Percentiles rank a stretch among this genome's conserved stretches.
These are phyloP conservation scores for Lycophotia porphyrea DNA, from an alignment of 2,888 invertebrate genomes.

Conservation along the genomic window DNA sequence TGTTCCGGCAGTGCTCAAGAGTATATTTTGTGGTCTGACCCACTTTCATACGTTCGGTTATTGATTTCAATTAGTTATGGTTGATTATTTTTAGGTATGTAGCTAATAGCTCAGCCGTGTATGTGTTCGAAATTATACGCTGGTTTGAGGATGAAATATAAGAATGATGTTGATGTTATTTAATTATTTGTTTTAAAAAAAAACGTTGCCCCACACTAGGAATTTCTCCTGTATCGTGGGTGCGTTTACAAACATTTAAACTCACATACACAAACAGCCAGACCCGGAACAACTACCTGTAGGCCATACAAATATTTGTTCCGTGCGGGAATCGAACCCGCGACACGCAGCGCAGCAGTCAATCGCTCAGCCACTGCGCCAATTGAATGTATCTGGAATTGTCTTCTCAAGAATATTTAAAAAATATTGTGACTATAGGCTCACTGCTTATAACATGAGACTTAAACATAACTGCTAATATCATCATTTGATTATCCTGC, in stretches of 20 bases:
- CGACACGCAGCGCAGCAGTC: too few relatives aligned
- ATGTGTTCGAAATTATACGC: neutral
- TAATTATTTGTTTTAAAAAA: too few relatives aligned
- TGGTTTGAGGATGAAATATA: neutral
- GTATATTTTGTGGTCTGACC: constrained; percentile 51
- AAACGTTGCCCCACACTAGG: too few relatives aligned
- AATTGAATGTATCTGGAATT: neutral
- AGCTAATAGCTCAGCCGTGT: constrained; percentile 18
- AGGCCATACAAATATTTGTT: too few relatives aligned
- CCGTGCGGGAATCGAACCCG: too few relatives aligned
- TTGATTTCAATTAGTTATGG: constrained; percentile 62
- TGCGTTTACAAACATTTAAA: too few relatives aligned
- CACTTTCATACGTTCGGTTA: constrained; percentile 55
- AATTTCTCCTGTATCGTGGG: too few relatives aligned
- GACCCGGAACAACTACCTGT: too few relatives aligned
- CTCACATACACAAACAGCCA: too few relatives aligned
- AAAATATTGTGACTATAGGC: neutral
- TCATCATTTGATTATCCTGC: too few relatives aligned
- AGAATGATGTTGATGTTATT: neutral
- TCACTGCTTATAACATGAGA: neutral
- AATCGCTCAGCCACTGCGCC: too few relatives aligned
- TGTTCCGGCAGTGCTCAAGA: constrained; percentile 52
- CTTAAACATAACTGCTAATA: neutral
- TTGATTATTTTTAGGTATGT: constrained; percentile 44
- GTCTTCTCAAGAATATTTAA: neutral